A percentile compares a stretch with the other conserved stretches of the same genome.
These are phyloP conservation scores for Macrocentrus cingulum DNA, from an alignment of 1,140 invertebrate genomes.

Conservation along the genomic window DNA sequence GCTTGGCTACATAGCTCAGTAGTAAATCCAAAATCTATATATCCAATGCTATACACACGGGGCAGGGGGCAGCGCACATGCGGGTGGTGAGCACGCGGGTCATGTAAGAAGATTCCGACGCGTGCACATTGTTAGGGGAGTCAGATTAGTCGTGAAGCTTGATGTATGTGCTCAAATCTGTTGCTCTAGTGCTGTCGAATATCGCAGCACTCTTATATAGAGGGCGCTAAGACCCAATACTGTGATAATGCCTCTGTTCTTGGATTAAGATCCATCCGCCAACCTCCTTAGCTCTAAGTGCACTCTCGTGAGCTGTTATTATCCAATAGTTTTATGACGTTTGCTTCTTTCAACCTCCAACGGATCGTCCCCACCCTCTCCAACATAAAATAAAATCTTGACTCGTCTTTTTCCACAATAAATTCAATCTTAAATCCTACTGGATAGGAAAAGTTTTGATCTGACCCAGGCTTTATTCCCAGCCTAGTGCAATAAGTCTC, in stretches of 20 bases:
- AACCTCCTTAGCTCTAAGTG: background rate
- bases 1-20: slow-evolving; percentile 6
- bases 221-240: slow-evolving; percentile 40
- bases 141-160: slow-evolving; percentile 56
- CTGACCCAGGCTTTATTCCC: no score
- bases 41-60: slow-evolving; percentile 28
- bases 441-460: no score
- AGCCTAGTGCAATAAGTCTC: no score
- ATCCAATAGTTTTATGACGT: background rate
- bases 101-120: slow-evolving; percentile 59
- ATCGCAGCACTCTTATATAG: slow-evolving; percentile 16
- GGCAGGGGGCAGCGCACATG: slow-evolving; percentile 7
- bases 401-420: no score
- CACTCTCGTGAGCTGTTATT: background rate
- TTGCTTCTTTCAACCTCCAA: no score
- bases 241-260: slow-evolving; percentile 34
- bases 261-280: slow-evolving; percentile 47
- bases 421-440: no score
- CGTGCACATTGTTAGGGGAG: slow-evolving; percentile 61
- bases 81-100: slow-evolving; percentile 18
- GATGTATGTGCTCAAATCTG: slow-evolving; percentile 51
- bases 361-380: no score
- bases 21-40: slow-evolving; percentile 57
- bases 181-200: slow-evolving; percentile 24
- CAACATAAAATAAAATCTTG: no score